A percentile compares a stretch with the other conserved stretches of the same genome.
phyloP scores from a whole-genome alignment of 2,888 invertebrate genomes.

The Hypsopygia costalis region DNA sequence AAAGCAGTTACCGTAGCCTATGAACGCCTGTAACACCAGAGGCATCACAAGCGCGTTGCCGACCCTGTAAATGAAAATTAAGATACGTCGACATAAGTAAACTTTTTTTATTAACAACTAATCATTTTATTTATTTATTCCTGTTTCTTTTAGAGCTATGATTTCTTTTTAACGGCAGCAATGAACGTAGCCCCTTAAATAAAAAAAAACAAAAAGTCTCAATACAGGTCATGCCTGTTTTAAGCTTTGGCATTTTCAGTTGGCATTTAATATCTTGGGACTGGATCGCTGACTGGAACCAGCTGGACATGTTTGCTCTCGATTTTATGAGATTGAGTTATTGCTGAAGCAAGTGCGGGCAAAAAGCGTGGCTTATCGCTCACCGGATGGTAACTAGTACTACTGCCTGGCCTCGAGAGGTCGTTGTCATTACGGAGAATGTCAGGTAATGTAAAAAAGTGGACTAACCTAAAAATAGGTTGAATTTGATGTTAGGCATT shows the following conservation, averaged over 20 bases:
- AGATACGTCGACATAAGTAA: too few relatives aligned
- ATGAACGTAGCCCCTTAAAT: too few relatives aligned
- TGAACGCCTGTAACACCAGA: too few relatives aligned
- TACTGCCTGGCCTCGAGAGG: slow-evolving; percentile 46
- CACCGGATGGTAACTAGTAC: slow-evolving; percentile 44
- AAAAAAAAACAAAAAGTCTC: too few relatives aligned
- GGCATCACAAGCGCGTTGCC: too few relatives aligned
- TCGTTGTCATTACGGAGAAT: slow-evolving; percentile 60
- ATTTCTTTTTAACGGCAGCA: too few relatives aligned
- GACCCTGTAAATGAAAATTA: too few relatives aligned
- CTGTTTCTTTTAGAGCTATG: too few relatives aligned
- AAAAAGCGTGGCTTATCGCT: slow-evolving; percentile 40
- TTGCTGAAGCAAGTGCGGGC: not conserved
- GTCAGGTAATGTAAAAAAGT: slow-evolving; percentile 38
- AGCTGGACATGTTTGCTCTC: not conserved
- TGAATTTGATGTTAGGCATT: too few relatives aligned
- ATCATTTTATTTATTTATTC: too few relatives aligned
- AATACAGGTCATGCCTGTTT: not conserved
- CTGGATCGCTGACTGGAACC: not conserved
- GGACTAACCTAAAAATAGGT: not conserved
- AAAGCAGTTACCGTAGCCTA: too few relatives aligned
- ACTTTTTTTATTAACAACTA: too few relatives aligned
- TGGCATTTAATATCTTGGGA: not conserved
- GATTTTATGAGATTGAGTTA: not conserved
- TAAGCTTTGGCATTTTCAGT: not conserved